Percentiles rank a stretch among this genome's conserved stretches.
These are phyloP conservation scores for Cheilinus undulatus DNA, from an alignment of 2,113 vertebrate genomes.

Conservation along the genomic window DNA sequence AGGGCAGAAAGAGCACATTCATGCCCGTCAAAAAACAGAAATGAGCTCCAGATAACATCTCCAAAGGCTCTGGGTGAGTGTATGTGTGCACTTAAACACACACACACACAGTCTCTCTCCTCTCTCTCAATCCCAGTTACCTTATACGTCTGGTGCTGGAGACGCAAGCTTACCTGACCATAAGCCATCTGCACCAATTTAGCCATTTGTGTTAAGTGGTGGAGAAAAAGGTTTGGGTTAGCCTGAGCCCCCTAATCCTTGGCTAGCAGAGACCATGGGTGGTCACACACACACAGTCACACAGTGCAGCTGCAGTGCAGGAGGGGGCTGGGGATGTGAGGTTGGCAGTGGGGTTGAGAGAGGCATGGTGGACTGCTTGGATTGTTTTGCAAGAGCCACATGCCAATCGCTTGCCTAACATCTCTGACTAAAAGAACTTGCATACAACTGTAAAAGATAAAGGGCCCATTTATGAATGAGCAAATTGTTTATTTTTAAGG, in stretches of 20 bases:
- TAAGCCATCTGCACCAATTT: slow-evolving; percentile 75
- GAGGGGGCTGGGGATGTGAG: slow-evolving; percentile 34
- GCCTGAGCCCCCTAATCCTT: slow-evolving; percentile 76
- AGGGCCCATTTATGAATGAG: neutral
- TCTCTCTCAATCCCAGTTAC: slow-evolving; percentile 41
- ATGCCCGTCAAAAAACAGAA: slow-evolving; percentile 58
- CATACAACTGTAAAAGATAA: neutral
- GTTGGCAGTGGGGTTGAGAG: slow-evolving; percentile 41
- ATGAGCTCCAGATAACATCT: slow-evolving; percentile 63
- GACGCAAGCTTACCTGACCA: slow-evolving; percentile 64
- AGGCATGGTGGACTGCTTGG: slow-evolving; percentile 45
- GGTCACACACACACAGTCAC: slow-evolving; percentile 62
- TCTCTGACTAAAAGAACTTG: slow-evolving; percentile 24
- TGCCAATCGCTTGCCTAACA: slow-evolving; percentile 49
- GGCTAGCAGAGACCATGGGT: slow-evolving; percentile 76
- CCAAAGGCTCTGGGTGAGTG: slow-evolving; percentile 21
- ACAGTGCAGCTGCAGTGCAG: slow-evolving; percentile 60
- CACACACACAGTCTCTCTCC: slow-evolving; percentile 10
- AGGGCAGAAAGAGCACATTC: slow-evolving; percentile 60
- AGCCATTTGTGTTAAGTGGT: slow-evolving; percentile 75
- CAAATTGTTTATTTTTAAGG: neutral
- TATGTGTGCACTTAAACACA: slow-evolving; percentile 13
- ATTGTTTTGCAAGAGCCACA: slow-evolving; percentile 59
- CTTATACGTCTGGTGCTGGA: slow-evolving; percentile 41
- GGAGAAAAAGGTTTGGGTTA: slow-evolving; percentile 74